Evolutionary conservation across 2,888 invertebrate genomes (phyloP), one percentile per base, ranked within the genome.

Genomic region (Adelognathus sp.): DNA sequence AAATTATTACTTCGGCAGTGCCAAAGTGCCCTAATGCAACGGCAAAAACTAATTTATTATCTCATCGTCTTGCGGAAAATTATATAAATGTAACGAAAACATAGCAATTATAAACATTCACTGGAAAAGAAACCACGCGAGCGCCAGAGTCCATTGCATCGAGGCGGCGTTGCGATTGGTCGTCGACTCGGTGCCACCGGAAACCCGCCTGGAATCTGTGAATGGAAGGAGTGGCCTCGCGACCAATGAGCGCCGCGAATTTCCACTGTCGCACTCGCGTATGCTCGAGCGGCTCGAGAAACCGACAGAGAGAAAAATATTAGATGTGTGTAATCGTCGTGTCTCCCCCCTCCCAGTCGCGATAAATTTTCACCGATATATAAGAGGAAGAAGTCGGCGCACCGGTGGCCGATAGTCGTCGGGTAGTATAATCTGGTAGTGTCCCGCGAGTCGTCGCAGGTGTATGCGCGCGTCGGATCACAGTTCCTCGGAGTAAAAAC

Each of bases 381-480:
- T 33, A 33, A 64, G 64, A 50, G 31, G 64, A 46, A n/a, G n/a
- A n/a, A n/a, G n/a, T n/a, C n/a, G 64, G 46, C 64, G 46, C 33
- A 46, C 64, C 64, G 63, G 63, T 50, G 50, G 33, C n/a, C 63
- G 63, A 11, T 50, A 64, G 46, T 36, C 58, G 41, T 27, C 67
- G n/a, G n/a, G n/a, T n/a, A n/a, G n/a, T n/a, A n/a, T n/a, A n/a
- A n/a, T n/a, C n/a, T n/a, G 61, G 73, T 64, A 74, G 78, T 74
- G 74, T 69, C 74, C 69, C 74, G 78, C 58, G 74, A 27, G 58
- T 64, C 78, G 74, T 63, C 64, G 78, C 64, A 69, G 64, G 64
- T 74, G 44, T 27, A 31, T 29, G 60, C 7, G 39, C 33, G 58
- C n/a, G 33, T 9, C n/a, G n/a, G n/a, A n/a, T n/a, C n/a, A n/a